Evolutionary conservation across 1,140 invertebrate species (phyloP).

Genomic region (Saccostrea cuccullata): DNA sequence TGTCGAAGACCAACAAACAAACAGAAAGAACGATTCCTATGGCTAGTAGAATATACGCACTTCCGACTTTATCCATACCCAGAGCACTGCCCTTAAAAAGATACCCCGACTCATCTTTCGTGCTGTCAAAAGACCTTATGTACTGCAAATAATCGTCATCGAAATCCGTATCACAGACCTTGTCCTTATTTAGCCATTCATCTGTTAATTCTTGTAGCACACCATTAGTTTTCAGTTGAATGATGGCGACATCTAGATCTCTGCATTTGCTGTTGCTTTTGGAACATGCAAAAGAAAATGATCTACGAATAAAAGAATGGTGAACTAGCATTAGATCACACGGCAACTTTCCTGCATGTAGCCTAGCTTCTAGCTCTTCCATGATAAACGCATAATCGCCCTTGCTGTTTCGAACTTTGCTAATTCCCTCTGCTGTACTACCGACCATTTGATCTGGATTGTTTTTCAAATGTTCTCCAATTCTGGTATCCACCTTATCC

Average conservation of each 20-base stretch:
- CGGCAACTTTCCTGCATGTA: neutral
- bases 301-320: neutral
- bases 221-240: conserved; percentile 34
- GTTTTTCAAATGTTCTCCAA: conserved; percentile 26
- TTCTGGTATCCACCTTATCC: conserved; percentile 17
- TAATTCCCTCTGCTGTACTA: neutral
- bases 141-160: neutral
- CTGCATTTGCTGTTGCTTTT: conserved; percentile 9
- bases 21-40: conserved; percentile 23
- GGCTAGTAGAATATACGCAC: conserved; percentile 26
- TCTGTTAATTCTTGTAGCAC: neutral
- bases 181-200: conserved; percentile 17
- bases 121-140: neutral
- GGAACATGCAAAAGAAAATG: conserved; percentile 36
- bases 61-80: conserved; percentile 28
- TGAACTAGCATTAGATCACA: conserved; percentile 42
- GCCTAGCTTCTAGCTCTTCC: neutral
- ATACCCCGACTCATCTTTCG: neutral
- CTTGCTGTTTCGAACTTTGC: neutral
- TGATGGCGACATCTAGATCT: conserved; percentile 38
- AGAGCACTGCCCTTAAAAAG: neutral
- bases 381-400: conserved; percentile 43
- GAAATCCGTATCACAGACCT: conserved; percentile 15
- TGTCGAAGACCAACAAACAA: conserved; percentile 38
- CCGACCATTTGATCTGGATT: neutral